phyloP scores from a whole-genome alignment of 2,888 invertebrate species.

The Clitarchus hookeri region DNA sequence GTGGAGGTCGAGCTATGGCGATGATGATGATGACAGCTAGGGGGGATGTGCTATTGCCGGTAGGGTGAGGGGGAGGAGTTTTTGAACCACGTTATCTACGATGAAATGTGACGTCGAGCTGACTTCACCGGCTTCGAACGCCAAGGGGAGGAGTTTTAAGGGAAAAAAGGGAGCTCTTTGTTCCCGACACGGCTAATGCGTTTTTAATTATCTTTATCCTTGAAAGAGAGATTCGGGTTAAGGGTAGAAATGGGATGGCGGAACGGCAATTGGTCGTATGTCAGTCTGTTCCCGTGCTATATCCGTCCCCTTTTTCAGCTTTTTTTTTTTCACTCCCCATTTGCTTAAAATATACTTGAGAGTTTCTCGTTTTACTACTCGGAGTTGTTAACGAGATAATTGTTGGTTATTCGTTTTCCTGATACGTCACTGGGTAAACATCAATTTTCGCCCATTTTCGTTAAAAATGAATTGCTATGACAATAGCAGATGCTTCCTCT shows the following conservation, averaged over 20 bases:
- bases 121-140: constrained; percentile 12
- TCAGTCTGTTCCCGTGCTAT: background rate
- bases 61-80: background rate
- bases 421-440: no score
- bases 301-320: background rate
- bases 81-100: constrained; percentile 20
- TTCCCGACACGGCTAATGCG: constrained; percentile 16
- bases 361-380: background rate
- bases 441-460: no score
- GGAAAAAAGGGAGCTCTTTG: background rate
- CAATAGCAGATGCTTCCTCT: no score
- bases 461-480: no score
- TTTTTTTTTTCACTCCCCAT: background rate
- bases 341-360: background rate
- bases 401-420: background rate
- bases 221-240: background rate
- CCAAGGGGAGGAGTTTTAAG: background rate
- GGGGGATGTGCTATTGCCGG: background rate
- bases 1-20: background rate
- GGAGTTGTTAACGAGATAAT: background rate
- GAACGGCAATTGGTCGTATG: constrained; percentile 11
- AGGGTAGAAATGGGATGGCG: background rate
- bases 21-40: constrained; percentile 20
- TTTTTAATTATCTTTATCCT: constrained; percentile 23
- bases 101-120: constrained; percentile 22